Conservation (phyloP, 2,888 invertebrate genomes). For the Torymus auratus region DNA sequence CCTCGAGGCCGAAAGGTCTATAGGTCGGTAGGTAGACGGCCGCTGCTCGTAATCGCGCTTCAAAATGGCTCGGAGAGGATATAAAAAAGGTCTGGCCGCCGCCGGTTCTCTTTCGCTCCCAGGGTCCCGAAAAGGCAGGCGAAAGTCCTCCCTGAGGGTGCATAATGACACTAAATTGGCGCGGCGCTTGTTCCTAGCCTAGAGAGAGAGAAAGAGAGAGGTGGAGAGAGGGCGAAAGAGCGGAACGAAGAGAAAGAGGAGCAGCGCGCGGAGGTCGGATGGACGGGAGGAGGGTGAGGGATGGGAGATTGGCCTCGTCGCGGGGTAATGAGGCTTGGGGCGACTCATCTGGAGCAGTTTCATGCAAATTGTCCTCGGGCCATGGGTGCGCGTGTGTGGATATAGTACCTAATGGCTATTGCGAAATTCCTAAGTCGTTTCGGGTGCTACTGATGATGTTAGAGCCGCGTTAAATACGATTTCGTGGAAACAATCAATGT, state of each 20-base stretch:
- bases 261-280: slow-evolving; percentile 38
- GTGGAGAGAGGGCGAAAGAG: slow-evolving; percentile 50
- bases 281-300: slow-evolving; percentile 31
- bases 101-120: slow-evolving; percentile 52
- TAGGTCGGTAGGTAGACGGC: slow-evolving; percentile 47
- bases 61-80: slow-evolving; percentile 42
- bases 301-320: slow-evolving; percentile 56
- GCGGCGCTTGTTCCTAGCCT: slow-evolving; percentile 63
- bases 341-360: slow-evolving; percentile 66
- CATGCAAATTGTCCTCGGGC: slow-evolving; percentile 66
- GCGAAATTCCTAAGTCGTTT: slow-evolving; percentile 11
- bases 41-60: slow-evolving; percentile 50
- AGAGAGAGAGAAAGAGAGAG: slow-evolving; percentile 60
- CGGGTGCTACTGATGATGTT: too few relatives aligned
- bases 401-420: background rate
- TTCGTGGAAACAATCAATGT: too few relatives aligned
- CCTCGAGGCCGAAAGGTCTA: background rate
- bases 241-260: slow-evolving; percentile 2
- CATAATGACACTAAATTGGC: slow-evolving; percentile 75
- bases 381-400: background rate
- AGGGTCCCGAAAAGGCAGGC: slow-evolving; percentile 48
- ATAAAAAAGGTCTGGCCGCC: slow-evolving; percentile 47
- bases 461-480: too few relatives aligned
- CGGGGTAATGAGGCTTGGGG: slow-evolving; percentile 67
- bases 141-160: slow-evolving; percentile 64